Conservation (phyloP, 1,140 invertebrate species). For the Hydropsyche tenuis region DNA sequence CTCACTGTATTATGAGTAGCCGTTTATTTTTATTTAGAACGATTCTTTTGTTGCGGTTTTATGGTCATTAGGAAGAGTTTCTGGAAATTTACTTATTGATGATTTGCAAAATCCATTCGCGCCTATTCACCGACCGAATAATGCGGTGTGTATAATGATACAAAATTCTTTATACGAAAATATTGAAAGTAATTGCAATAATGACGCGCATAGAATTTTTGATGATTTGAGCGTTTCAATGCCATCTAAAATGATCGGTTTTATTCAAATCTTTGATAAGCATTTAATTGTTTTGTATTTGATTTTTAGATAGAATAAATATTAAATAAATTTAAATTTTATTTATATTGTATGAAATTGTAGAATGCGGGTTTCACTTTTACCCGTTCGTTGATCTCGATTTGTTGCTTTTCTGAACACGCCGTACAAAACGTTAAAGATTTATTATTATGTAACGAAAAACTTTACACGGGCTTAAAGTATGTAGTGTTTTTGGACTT, state of each 20-base stretch:
- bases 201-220: too few species aligned
- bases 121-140: not conserved
- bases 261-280: too few species aligned
- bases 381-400: slow-evolving; percentile 11
- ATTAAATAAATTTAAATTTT: too few species aligned
- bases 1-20: not conserved
- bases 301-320: too few species aligned
- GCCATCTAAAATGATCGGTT: too few species aligned
- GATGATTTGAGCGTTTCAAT: too few species aligned
- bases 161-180: too few species aligned
- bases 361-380: not conserved
- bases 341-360: too few species aligned
- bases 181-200: too few species aligned
- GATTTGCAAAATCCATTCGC: slow-evolving; percentile 23
- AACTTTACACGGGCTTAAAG: not conserved
- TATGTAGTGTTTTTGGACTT: slow-evolving; percentile 16
- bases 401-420: not conserved
- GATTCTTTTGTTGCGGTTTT: slow-evolving; percentile 24
- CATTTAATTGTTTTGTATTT: too few species aligned
- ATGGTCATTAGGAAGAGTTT: slow-evolving; percentile 4
- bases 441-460: not conserved
- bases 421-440: not conserved
- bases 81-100: slow-evolving; percentile 9
- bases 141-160: too few species aligned
- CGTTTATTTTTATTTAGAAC: slow-evolving; percentile 13